A percentile compares a stretch with the other conserved stretches of the same genome.
phyloP scores from a whole-genome alignment of 2,113 vertebrate genomes.

The Chloropsis cyanopogon region DNA sequence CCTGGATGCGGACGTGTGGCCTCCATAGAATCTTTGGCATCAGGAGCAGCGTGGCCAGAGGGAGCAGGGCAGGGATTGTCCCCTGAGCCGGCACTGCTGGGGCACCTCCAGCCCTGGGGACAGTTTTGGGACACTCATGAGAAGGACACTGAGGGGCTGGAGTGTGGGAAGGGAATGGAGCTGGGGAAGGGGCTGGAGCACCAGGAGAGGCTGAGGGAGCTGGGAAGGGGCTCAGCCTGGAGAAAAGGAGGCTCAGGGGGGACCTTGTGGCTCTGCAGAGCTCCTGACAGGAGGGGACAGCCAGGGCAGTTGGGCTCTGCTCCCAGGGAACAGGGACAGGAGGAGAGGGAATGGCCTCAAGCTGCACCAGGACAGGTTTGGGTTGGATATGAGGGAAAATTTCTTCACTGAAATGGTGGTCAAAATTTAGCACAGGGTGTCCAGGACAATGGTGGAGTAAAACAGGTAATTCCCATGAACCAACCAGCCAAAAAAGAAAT shows the following conservation, averaged over 20 bases:
- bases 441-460: not conserved
- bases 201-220: not conserved
- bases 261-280: not conserved
- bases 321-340: not conserved
- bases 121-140: not conserved
- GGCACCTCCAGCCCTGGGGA: too few species aligned
- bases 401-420: not conserved
- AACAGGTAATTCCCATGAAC: accelerated
- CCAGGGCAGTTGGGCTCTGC: accelerated
- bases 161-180: accelerated
- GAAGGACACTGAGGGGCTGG: not conserved
- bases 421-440: too few species aligned
- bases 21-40: not conserved
- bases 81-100: not conserved
- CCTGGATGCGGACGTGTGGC: accelerated
- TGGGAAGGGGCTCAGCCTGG: not conserved
- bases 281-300: not conserved
- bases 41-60: not conserved
- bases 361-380: not conserved
- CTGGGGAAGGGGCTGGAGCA: not conserved
- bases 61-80: not conserved
- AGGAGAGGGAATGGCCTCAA: accelerated
- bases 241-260: not conserved
- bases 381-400: not conserved
- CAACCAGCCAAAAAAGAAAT: not conserved